Evolutionary conservation across 2,888 invertebrate genomes (phyloP).

Genomic region (Ochlodes sylvanus): DNA sequence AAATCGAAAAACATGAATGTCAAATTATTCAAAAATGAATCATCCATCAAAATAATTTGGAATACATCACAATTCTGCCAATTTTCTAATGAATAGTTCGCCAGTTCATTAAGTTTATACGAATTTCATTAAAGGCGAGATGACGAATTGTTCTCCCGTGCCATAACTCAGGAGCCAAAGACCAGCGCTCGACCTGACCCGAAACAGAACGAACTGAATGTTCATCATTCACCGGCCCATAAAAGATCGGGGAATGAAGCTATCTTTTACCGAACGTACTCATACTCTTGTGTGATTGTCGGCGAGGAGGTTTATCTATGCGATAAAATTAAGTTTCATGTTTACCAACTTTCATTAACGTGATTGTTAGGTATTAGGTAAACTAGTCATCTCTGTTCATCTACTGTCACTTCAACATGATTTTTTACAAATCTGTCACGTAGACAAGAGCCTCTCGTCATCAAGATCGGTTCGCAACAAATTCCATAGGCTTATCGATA

Average conservation of each 20-base stretch:
- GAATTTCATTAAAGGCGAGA: constrained; percentile 13
- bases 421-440: too few species aligned
- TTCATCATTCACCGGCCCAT: constrained; percentile 26
- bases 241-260: constrained; percentile 30
- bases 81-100: neutral
- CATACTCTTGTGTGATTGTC: neutral
- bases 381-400: too few species aligned
- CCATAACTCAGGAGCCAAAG: constrained; percentile 18
- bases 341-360: too few species aligned
- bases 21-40: neutral
- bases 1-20: too few species aligned
- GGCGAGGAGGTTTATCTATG: neutral
- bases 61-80: constrained; percentile 6
- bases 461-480: too few species aligned
- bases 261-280: constrained; percentile 22
- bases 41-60: neutral
- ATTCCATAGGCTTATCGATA: too few species aligned
- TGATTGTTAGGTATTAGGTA: too few species aligned
- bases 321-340: too few species aligned
- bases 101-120: neutral
- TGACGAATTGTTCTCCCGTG: constrained; percentile 1
- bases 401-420: too few species aligned
- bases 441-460: too few species aligned
- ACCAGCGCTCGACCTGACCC: constrained; percentile 12
- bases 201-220: constrained; percentile 26